Percentiles rank a stretch among this genome's conserved stretches.
phyloP scores from a whole-genome alignment of 2,113 vertebrate species.

The Tichodroma muraria region DNA sequence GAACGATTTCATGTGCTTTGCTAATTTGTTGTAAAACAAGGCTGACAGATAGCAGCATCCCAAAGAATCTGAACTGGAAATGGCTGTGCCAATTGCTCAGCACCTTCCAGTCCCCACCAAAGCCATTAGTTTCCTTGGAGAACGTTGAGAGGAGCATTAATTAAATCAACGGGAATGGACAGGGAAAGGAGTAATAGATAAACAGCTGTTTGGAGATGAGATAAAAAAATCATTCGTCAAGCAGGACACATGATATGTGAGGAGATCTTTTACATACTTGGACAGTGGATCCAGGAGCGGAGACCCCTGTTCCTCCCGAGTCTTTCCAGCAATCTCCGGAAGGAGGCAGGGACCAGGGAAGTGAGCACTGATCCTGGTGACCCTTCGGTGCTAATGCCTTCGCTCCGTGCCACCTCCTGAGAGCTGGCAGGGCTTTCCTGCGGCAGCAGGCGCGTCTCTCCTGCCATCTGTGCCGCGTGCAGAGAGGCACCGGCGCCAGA shows the following conservation, averaged over 20 bases:
- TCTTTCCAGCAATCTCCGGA: background rate
- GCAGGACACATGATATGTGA: background rate
- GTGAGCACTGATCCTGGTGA: background rate
- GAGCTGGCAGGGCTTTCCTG: constrained; percentile 9
- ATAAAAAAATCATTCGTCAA: background rate
- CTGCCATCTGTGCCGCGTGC: constrained; percentile 38
- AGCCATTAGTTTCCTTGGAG: constrained; percentile 1
- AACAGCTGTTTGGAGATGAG: background rate
- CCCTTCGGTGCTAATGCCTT: background rate
- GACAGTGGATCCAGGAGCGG: background rate
- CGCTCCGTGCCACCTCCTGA: background rate
- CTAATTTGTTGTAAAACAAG: constrained; percentile 2
- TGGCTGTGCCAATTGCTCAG: background rate
- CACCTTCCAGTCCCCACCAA: constrained; percentile 5
- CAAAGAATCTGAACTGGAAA: background rate
- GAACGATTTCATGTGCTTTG: background rate
- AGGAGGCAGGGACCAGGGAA: background rate
- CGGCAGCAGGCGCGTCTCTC: constrained; percentile 1
- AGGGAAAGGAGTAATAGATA: background rate
- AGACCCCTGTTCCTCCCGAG: background rate
- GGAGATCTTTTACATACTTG: background rate
- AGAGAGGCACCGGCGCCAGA: background rate
- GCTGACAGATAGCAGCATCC: background rate
- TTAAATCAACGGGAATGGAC: background rate
- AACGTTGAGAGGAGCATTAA: background rate